phyloP scores from a whole-genome alignment of 2,888 invertebrate genomes.

The Melikaiella ostensackeni region DNA sequence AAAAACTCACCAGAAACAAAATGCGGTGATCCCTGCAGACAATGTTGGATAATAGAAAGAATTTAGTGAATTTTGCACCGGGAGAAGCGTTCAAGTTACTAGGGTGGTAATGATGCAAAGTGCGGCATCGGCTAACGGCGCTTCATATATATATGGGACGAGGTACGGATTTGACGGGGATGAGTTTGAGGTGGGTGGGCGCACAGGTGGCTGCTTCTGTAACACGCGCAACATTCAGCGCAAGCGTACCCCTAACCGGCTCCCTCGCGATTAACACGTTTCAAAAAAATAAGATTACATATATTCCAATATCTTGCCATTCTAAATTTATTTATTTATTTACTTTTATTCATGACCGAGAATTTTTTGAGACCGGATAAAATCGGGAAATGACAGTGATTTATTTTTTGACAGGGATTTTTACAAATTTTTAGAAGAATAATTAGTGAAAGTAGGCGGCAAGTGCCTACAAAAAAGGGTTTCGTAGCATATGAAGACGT shows the following conservation, averaged over 20 bases:
- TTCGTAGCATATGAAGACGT: too few relatives aligned
- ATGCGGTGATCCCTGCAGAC: neutral
- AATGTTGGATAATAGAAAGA: conserved; percentile 26
- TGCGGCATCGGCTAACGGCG: conserved; percentile 61
- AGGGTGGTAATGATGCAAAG: conserved; percentile 65
- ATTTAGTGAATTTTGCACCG: conserved; percentile 9
- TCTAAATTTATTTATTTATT: neutral
- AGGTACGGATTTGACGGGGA: conserved; percentile 54
- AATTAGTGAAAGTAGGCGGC: too few relatives aligned
- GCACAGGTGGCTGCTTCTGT: conserved; percentile 63
- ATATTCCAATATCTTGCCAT: neutral
- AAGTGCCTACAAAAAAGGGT: too few relatives aligned
- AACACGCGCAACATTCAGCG: conserved; percentile 59
- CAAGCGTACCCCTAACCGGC: conserved; percentile 58
- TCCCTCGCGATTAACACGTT: conserved; percentile 41
- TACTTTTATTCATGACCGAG: too few relatives aligned
- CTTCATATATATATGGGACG: conserved; percentile 64
- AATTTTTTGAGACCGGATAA: too few relatives aligned
- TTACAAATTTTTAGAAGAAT: too few relatives aligned
- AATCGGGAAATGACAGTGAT: too few relatives aligned
- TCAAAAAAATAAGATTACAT: conserved; percentile 11
- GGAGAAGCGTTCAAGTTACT: conserved; percentile 54
- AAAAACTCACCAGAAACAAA: conserved; percentile 18
- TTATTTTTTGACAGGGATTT: too few relatives aligned
- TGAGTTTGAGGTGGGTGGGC: conserved; percentile 53